These are phyloP conservation scores for Lepidostoma basale DNA, from an alignment of 1,140 invertebrate genomes.

Conservation along the genomic window DNA sequence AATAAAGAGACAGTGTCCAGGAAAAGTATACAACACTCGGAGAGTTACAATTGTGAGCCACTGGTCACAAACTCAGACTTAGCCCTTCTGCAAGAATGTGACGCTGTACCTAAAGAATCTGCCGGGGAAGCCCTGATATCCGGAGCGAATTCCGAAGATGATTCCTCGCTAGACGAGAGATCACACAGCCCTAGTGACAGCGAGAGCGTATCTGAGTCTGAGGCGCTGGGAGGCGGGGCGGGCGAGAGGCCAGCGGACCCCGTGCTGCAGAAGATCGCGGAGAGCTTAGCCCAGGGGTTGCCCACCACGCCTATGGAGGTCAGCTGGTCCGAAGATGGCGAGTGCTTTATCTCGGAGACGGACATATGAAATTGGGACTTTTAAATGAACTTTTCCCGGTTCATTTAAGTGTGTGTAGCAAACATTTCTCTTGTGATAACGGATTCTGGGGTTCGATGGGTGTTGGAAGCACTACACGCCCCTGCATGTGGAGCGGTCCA, in stretches of 20 bases:
- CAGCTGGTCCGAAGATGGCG: constrained; percentile 57
- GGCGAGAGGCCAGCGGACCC: constrained; percentile 39
- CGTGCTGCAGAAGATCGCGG: constrained; percentile 40
- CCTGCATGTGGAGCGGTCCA: too few relatives aligned
- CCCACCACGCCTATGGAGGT: constrained; percentile 56
- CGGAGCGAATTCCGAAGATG: constrained; percentile 63
- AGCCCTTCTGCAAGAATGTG: constrained; percentile 51
- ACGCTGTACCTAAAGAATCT: constrained; percentile 65
- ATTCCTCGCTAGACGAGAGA: constrained; percentile 54
- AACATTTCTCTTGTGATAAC: neutral
- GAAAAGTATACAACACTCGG: constrained; percentile 8
- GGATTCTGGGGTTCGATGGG: neutral
- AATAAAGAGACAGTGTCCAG: neutral
- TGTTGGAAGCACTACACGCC: neutral
- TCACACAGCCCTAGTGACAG: constrained; percentile 42
- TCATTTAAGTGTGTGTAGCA: constrained; percentile 26
- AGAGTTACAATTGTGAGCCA: constrained; percentile 22
- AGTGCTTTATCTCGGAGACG: constrained; percentile 42
- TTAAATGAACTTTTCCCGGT: constrained; percentile 37
- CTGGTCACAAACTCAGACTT: constrained; percentile 32
- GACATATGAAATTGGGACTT: constrained; percentile 47
- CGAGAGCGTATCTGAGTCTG: constrained; percentile 40
- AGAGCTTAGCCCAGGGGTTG: constrained; percentile 46
- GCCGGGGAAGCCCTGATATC: constrained; percentile 68
- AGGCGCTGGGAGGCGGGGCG: constrained; percentile 35